Percentiles rank a stretch among this genome's conserved stretches.
Conservation (phyloP, 2,113 vertebrate species). For the Engraulis encrasicolus region DNA sequence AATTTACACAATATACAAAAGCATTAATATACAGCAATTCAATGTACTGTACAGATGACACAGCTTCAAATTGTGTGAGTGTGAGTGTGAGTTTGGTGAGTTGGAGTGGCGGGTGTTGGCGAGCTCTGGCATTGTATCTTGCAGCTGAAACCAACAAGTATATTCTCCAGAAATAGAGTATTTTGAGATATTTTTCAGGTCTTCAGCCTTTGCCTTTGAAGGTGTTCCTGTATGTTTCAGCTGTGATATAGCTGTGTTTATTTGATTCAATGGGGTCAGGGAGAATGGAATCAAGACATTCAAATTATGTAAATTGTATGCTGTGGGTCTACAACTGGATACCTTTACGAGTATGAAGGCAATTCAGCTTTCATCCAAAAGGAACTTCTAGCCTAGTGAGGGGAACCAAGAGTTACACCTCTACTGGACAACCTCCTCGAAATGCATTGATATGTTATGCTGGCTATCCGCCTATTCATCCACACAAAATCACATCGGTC, state of each 20-base stretch:
- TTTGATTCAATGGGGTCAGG: not conserved
- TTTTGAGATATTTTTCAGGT: not conserved
- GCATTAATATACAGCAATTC: constrained; percentile 72
- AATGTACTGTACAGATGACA: constrained; percentile 74
- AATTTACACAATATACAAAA: constrained; percentile 76
- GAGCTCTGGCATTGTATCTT: not conserved
- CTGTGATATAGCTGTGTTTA: not conserved
- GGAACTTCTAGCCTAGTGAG: no score
- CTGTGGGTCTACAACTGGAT: no score
- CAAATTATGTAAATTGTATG: no score
- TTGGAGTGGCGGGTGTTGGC: constrained; percentile 34
- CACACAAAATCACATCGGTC: not conserved
- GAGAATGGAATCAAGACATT: not conserved
- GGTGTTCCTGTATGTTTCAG: not conserved
- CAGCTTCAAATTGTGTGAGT: constrained; percentile 49
- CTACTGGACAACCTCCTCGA: not conserved
- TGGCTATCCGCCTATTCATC: not conserved
- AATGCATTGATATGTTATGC: not conserved
- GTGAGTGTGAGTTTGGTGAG: no score
- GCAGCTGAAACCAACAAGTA: not conserved
- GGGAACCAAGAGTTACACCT: no score
- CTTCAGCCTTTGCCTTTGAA: not conserved
- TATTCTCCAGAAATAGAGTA: not conserved
- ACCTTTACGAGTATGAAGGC: no score
- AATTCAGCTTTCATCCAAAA: no score